Base-by-base conservation (phyloP, 2,113 vertebrate species). In the Gadus macrocephalus region DNA sequence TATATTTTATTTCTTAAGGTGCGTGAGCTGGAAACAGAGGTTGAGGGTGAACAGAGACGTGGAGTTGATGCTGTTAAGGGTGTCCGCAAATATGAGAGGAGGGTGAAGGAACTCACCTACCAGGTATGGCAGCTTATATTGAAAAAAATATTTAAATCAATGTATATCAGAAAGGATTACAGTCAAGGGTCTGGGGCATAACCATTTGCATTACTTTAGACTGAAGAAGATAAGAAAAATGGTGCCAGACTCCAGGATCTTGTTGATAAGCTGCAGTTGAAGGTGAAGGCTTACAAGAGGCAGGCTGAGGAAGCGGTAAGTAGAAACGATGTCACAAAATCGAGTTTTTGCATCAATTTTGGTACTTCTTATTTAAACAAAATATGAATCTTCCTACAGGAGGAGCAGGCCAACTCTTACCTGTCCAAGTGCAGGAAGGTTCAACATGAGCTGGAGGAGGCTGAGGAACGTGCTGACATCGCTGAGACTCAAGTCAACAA, bases 221-320 rank as follows among this genome's bases (percentile, higher is more conserved):
- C 55, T 58, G 55, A 58, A 16, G 55, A 58, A 17, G 55, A 58
- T n/a, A 58, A 58, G 55, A 58, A 58, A 17, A 58, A 58, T 58
- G 55, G 55, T 16, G 55, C 55, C 55, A 58, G 55, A n/a, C 55
- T 58, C 15, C 55, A 58, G 55, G 55, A 86, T 74, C 70, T 87
- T 56, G 84, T 78, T 42, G 78, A 85, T 67, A 84, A 82, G 74
- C 77, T 95, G 69, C 94, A 95, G 71, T 75, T 91, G 77, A 95
- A 95, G 76, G 94, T 95, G 63, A 95, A 94, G 55, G 89, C 91
- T 64, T 95, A 94, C 72, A 94, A 95, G 88, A 93, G 93, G 62
- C 93, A 95, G 85, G 84, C 93, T 67, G 93, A 95, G 79, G 94
- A 95, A 27, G 83, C 92, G 69, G 69, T 71, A 66, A 66, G 64